Evolutionary conservation across 2,113 vertebrate species (phyloP).

Genomic region (Hydrolagus affinis): DNA sequence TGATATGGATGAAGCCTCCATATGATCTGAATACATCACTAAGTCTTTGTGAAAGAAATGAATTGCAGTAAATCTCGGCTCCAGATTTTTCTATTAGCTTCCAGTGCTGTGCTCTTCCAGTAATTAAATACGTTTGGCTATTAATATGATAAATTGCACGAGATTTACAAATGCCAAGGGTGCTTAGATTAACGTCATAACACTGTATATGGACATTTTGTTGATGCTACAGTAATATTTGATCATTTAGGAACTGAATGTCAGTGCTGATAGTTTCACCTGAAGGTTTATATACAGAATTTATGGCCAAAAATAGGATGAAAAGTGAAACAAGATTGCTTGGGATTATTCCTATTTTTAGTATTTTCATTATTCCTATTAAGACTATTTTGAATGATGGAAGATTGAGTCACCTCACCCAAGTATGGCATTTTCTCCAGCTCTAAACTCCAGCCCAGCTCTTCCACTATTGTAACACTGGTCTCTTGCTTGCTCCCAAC

Average conservation of each 20-base stretch:
- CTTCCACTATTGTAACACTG: no score
- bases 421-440: no score
- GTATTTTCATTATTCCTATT: no score
- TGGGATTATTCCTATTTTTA: no score
- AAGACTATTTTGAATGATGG: no score
- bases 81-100: not conserved
- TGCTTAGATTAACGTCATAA: not conserved
- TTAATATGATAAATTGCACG: constrained; percentile 26
- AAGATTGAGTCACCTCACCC: no score
- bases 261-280: not conserved
- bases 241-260: constrained; percentile 10
- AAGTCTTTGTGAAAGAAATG: not conserved
- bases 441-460: no score
- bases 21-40: constrained; percentile 14
- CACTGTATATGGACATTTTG: not conserved
- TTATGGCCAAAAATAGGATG: not conserved
- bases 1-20: constrained; percentile 1
- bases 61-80: constrained; percentile 16
- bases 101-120: constrained; percentile 7
- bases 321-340: no score
- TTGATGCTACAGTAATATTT: constrained; percentile 1
- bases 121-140: constrained; percentile 21
- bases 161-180: constrained; percentile 16
- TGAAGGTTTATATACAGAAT: not conserved
- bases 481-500: no score